These are phyloP conservation scores for Limosa lapponica DNA, from an alignment of 2,797 vertebrate genomes.

Conservation along the genomic window DNA sequence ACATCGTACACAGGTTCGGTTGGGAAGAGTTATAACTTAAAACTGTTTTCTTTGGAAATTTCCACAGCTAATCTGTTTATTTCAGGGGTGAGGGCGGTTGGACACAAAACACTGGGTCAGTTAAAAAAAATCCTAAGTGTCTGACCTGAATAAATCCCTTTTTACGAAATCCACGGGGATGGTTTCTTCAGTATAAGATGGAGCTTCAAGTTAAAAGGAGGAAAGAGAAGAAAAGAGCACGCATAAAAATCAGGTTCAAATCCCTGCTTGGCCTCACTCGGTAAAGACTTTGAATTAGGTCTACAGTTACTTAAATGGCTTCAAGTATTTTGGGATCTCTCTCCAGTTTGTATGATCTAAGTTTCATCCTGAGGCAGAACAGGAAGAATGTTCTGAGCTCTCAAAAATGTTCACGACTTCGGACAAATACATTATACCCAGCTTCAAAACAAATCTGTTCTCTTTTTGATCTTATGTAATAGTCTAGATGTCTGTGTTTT, in stretches of 20 bases:
- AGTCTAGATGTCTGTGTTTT: background rate
- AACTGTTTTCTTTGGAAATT: background rate
- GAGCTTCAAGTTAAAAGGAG: background rate
- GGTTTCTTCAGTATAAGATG: background rate
- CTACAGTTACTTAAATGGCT: background rate
- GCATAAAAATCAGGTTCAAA: background rate
- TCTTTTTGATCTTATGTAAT: background rate
- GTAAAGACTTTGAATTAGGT: background rate
- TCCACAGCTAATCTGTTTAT: constrained; percentile 12
- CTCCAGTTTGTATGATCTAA: background rate
- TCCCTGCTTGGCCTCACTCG: background rate
- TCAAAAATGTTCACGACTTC: background rate
- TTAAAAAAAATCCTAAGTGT: background rate
- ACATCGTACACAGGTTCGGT: rapidly evolving
- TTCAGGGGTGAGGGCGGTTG: background rate
- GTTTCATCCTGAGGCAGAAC: constrained; percentile 27
- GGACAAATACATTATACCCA: background rate
- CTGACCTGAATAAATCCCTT: background rate
- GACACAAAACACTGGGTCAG: background rate
- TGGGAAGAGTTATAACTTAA: background rate
- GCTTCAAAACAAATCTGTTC: background rate
- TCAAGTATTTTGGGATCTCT: constrained; percentile 18
- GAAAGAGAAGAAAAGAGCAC: background rate
- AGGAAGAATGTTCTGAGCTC: constrained; percentile 11
- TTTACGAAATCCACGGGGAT: background rate